These are phyloP conservation scores for Phalacrocorax pelagicus DNA, from an alignment of 2,113 vertebrate species.

Conservation along the genomic window DNA sequence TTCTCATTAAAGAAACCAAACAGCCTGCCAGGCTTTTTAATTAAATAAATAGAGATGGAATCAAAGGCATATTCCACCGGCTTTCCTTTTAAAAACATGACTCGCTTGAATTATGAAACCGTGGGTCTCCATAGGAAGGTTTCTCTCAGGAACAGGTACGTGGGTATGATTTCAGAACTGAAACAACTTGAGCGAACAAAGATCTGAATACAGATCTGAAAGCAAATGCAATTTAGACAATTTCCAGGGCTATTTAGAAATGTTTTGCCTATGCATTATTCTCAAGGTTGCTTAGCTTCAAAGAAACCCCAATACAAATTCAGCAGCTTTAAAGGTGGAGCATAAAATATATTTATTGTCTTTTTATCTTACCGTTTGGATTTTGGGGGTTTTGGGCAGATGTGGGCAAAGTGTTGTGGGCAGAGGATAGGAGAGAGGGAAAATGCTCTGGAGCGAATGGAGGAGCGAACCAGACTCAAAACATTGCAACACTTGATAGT, in stretches of 20 bases:
- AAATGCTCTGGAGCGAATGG: background rate
- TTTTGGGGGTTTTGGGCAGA: background rate
- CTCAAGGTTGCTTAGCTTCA: background rate
- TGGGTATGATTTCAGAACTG: background rate
- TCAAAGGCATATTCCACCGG: background rate
- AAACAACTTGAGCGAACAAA: background rate
- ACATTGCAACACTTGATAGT: rapidly evolving
- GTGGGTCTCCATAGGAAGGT: background rate
- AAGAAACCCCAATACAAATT: background rate
- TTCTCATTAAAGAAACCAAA: background rate
- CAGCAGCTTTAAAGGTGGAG: background rate
- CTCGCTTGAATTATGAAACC: background rate
- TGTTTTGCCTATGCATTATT: background rate
- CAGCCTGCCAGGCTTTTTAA: constrained; percentile 3
- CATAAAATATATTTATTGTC: background rate
- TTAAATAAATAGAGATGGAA: background rate
- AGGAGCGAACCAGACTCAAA: background rate
- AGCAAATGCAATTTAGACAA: background rate
- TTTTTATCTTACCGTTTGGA: background rate
- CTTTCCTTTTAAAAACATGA: background rate
- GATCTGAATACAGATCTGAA: background rate
- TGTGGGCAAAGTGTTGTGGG: background rate
- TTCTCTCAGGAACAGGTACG: background rate
- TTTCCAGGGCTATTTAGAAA: background rate
- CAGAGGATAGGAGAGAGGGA: background rate